A percentile compares a stretch with the other conserved stretches of the same genome.
Conservation (phyloP, 2,888 invertebrate genomes). For the Schizotus pectinicornis region DNA sequence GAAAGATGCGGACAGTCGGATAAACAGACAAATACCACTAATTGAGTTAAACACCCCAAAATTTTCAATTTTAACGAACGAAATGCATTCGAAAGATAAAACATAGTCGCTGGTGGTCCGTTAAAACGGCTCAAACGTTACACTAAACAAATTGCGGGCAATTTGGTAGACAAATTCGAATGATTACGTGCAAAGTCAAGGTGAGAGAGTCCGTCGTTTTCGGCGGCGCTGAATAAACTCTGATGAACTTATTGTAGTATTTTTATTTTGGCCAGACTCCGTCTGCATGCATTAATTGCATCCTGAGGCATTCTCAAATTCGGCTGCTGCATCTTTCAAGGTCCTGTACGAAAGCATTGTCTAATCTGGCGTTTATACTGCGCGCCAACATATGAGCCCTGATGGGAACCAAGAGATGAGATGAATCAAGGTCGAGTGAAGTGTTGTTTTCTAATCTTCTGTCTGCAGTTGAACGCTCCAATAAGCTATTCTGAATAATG, state of each 20-base stretch:
- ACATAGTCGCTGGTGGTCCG: too few species aligned
- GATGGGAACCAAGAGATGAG: too few species aligned
- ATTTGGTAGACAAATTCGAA: slow-evolving; percentile 44
- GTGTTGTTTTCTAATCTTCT: too few species aligned
- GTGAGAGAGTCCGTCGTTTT: slow-evolving; percentile 46
- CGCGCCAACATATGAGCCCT: slow-evolving; percentile 2
- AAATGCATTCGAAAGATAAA: too few species aligned
- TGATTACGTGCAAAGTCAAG: slow-evolving; percentile 46
- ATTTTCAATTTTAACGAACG: too few species aligned
- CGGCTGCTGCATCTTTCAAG: slow-evolving; percentile 45
- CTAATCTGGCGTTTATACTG: slow-evolving; percentile 30
- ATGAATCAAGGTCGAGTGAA: too few species aligned
- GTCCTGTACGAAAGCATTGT: slow-evolving; percentile 38
- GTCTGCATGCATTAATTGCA: slow-evolving; percentile 59
- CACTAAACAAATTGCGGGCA: slow-evolving; percentile 33
- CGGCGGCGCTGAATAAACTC: slow-evolving; percentile 42
- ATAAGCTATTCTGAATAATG: too few species aligned
- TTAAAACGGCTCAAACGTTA: too few species aligned
- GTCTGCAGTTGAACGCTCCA: too few species aligned
- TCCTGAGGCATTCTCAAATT: slow-evolving; percentile 53
- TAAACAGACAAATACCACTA: too few species aligned
- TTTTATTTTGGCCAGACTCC: slow-evolving; percentile 45
- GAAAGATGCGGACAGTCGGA: too few species aligned
- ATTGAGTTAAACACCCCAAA: too few species aligned
- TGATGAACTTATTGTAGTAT: slow-evolving; percentile 48